Evolutionary conservation across 2,888 invertebrate species (phyloP).

Genomic region (Dryocosmus kuriphilus): DNA sequence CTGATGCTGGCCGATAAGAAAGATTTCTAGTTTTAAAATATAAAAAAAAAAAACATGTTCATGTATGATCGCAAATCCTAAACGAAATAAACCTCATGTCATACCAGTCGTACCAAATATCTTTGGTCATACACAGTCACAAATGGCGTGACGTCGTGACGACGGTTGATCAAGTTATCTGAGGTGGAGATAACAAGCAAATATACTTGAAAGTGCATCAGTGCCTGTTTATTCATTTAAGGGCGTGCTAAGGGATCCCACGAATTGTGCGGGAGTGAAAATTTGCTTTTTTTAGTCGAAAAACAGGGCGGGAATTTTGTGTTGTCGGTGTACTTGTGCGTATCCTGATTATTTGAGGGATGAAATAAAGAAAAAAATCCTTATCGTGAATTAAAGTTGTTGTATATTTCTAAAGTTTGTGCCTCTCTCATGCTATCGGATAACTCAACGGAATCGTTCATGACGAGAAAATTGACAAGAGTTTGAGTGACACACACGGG

Average conservation of each 20-base stretch:
- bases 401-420: not conserved
- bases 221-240: constrained; percentile 1
- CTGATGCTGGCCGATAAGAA: not conserved
- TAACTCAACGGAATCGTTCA: constrained; percentile 1
- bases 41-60: not conserved
- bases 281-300: not conserved
- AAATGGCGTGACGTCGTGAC: constrained; percentile 25
- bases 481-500: constrained; percentile 10
- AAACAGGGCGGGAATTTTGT: constrained; percentile 27
- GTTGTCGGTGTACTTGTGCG: not conserved
- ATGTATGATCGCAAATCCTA: not conserved
- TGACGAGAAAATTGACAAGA: not conserved
- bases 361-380: not conserved
- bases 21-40: not conserved
- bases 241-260: constrained; percentile 5
- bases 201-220: constrained; percentile 15
- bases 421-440: not conserved
- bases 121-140: not conserved
- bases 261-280: constrained; percentile 2
- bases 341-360: not conserved
- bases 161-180: constrained; percentile 24
- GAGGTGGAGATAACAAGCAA: constrained; percentile 34
- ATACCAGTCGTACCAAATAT: too few species aligned
- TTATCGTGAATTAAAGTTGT: not conserved
- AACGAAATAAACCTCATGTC: too few species aligned